Evolutionary conservation across 2,888 invertebrate species (phyloP), one percentile per base, ranked within the genome.

Genomic region (Mythimna albipuncta): DNA sequence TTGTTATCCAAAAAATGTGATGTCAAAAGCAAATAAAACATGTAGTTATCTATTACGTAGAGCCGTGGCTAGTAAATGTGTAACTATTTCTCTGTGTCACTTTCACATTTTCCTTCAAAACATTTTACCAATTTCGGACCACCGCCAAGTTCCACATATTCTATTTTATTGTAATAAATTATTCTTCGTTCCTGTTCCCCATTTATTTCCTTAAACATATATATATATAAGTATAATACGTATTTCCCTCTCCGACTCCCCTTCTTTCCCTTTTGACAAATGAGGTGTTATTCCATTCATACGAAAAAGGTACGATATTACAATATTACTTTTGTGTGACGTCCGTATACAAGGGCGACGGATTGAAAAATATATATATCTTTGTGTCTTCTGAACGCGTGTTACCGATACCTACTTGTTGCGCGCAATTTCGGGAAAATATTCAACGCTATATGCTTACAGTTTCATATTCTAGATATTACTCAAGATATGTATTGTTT

Each of bases 211-310:
- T 35, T 26, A 64, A 44, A 72, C 67, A 77, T 63, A 81, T 6
- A 77, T 63, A 81, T 6, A 58, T 64, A 75, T 66, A 81, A 54
- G 57, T 69, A 55, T 32, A 69, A 58, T 55, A 55, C 19, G 64
- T 64, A 68, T 72, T 67, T 72, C 44, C 47, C 35, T 64, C 54
- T 38, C 57, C 59, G 13, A 44, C 59, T 64, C 44, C 54, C 52
- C 26, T 66, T 52, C 54, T 57, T 59, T 50, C 47, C 32, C 55
- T 32, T 70, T 72, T 72, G 82, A 82, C 79, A 80, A 80, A 80
- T 77, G 82, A 82, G 72, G 82, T 82, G 80, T 78, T 77, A 66
- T 82, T 69, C 58, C 82, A 72, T 81, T 82, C 79, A 78, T 82
- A 67, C 35, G 79, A 80, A 64, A 65, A 79, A 70, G 70, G 80